These are phyloP conservation scores for Callyntrura guangdongensis DNA, from an alignment of 2,888 invertebrate genomes.

Conservation along the genomic window DNA sequence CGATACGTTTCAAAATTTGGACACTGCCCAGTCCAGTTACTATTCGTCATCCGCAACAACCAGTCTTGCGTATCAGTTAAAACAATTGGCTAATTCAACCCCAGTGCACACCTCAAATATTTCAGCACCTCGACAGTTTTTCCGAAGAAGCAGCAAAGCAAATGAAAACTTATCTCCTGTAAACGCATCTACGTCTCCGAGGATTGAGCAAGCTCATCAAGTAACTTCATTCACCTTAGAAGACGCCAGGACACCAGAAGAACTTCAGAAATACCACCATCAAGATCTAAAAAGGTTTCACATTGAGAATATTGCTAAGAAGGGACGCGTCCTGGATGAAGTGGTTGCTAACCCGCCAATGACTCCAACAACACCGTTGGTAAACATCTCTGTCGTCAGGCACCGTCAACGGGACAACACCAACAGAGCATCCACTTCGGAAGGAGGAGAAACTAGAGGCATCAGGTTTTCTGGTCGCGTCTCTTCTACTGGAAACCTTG, in stretches of 20 bases:
- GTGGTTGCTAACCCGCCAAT: slow-evolving; percentile 33
- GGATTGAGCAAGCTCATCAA: slow-evolving; percentile 44
- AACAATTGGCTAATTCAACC: slow-evolving; percentile 33
- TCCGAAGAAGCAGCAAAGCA: slow-evolving; percentile 39
- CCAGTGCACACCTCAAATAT: background rate
- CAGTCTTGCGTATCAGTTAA: slow-evolving; percentile 27
- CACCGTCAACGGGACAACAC: slow-evolving; percentile 29
- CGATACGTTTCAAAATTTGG: slow-evolving; percentile 59
- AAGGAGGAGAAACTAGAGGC: no score
- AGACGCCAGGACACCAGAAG: slow-evolving; percentile 76
- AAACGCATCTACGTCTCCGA: background rate
- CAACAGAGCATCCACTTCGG: background rate
- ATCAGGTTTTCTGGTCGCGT: no score
- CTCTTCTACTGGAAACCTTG: no score
- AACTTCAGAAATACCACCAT: slow-evolving; percentile 74
- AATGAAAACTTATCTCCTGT: background rate
- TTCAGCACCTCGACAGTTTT: slow-evolving; percentile 41
- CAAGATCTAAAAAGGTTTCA: slow-evolving; percentile 73
- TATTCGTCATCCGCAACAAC: slow-evolving; percentile 15
- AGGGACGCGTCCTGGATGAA: slow-evolving; percentile 51
- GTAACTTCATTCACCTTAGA: slow-evolving; percentile 77
- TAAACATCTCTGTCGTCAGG: background rate
- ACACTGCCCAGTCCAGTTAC: slow-evolving; percentile 49
- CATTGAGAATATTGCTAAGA: slow-evolving; percentile 55
- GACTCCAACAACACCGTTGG: slow-evolving; percentile 2